Percentiles rank a stretch among this genome's conserved stretches.
Evolutionary conservation across 2,888 invertebrate species (phyloP).

Genomic region (Vanessa cardui): DNA sequence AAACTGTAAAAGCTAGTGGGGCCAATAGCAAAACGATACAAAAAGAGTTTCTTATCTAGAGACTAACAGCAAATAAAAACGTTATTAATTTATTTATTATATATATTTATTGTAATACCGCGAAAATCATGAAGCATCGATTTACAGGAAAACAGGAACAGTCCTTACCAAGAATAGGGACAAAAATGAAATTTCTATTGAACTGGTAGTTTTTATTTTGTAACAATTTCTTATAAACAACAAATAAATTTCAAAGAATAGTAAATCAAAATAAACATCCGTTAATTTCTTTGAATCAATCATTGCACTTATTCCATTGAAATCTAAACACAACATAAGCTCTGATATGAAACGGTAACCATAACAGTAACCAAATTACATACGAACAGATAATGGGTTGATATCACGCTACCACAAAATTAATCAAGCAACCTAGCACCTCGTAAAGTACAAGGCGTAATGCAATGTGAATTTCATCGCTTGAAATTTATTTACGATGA

Average conservation of each 20-base stretch:
- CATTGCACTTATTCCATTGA: conserved; percentile 1
- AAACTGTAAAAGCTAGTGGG: too few species aligned
- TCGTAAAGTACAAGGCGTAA: conserved; percentile 26
- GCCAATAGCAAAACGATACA: too few species aligned
- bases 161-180: too few species aligned
- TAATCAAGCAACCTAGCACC: conserved; percentile 38
- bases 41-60: too few species aligned
- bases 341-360: conserved; percentile 14
- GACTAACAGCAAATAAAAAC: too few species aligned
- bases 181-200: too few species aligned
- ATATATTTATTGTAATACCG: too few species aligned
- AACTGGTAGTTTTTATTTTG: not conserved
- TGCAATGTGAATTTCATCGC: conserved; percentile 8
- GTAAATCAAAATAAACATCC: not conserved
- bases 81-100: too few species aligned
- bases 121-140: too few species aligned
- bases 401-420: conserved; percentile 34
- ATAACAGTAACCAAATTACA: conserved; percentile 18
- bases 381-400: conserved; percentile 26
- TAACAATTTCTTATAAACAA: not conserved
- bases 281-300: not conserved
- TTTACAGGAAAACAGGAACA: too few species aligned
- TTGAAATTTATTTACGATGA: not conserved
- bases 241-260: not conserved
- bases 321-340: not conserved